Conservation (phyloP, 2,797 vertebrate species). For the Rhadinocentrus ornatus region DNA sequence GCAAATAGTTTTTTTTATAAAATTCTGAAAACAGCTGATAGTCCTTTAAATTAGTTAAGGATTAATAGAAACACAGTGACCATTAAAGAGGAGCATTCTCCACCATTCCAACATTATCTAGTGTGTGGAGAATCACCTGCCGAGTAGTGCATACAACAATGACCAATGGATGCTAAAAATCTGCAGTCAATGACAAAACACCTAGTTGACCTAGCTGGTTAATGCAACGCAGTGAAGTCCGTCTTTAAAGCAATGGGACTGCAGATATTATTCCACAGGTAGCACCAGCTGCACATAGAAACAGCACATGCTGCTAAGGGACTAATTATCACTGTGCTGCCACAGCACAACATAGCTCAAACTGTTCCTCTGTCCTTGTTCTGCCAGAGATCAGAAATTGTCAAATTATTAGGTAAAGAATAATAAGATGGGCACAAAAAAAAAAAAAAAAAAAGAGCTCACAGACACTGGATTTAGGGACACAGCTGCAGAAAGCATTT, state of each 20-base stretch:
- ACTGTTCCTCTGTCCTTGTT: conserved; percentile 40
- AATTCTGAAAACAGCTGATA: not conserved
- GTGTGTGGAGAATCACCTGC: not conserved
- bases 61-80: not conserved
- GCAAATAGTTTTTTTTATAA: not conserved
- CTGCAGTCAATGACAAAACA: not conserved
- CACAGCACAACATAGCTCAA: conserved; percentile 14
- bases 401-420: conserved; percentile 10
- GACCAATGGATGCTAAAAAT: not conserved
- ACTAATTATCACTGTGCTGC: conserved; percentile 39
- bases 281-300: conserved; percentile 48
- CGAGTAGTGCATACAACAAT: not conserved
- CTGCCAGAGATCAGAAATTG: conserved; percentile 26
- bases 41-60: not conserved
- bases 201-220: not conserved
- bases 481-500: not conserved
- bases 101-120: not conserved
- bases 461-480: not conserved
- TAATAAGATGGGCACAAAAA: conserved; percentile 11
- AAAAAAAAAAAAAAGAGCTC: conserved; percentile 4
- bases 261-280: conserved; percentile 52
- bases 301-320: conserved; percentile 34
- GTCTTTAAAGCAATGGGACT: conserved; percentile 20
- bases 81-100: not conserved
- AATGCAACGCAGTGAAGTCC: not conserved